Evolutionary conservation across 2,113 vertebrate genomes (phyloP).

Genomic region (Callithrix jacchus): DNA sequence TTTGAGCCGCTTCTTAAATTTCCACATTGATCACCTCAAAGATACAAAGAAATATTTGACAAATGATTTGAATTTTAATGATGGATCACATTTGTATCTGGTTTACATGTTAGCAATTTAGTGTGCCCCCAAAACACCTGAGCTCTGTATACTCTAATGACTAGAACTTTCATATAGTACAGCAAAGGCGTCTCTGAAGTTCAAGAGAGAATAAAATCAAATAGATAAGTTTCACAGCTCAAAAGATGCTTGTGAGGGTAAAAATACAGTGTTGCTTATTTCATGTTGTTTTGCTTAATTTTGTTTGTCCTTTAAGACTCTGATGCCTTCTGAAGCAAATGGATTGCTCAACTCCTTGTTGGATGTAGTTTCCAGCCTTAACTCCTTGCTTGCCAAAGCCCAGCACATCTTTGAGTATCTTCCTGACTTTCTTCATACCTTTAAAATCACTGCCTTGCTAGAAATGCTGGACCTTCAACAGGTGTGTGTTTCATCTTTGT

Average conservation of each 20-base stretch:
- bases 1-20: not conserved
- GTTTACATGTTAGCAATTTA: not conserved
- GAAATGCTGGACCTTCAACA: conserved; percentile 56
- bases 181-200: not conserved
- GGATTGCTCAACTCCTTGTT: conserved; percentile 69
- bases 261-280: not conserved
- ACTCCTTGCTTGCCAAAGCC: conserved; percentile 73
- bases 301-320: conserved; percentile 60
- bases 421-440: conserved; percentile 73
- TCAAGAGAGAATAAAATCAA: not conserved
- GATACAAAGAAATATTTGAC: not conserved
- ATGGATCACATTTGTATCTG: not conserved
- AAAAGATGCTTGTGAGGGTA: not conserved
- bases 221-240: not conserved
- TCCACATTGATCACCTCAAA: not conserved
- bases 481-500: conserved; percentile 55
- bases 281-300: not conserved
- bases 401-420: conserved; percentile 65
- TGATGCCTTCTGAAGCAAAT: conserved; percentile 71
- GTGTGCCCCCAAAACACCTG: not conserved
- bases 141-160: not conserved
- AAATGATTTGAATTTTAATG: not conserved
- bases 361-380: conserved; percentile 79
- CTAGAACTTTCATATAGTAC: not conserved
- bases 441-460: conserved; percentile 51